Evolutionary conservation across 1,140 invertebrate genomes (phyloP).

Genomic region (Brachionus rubens): DNA sequence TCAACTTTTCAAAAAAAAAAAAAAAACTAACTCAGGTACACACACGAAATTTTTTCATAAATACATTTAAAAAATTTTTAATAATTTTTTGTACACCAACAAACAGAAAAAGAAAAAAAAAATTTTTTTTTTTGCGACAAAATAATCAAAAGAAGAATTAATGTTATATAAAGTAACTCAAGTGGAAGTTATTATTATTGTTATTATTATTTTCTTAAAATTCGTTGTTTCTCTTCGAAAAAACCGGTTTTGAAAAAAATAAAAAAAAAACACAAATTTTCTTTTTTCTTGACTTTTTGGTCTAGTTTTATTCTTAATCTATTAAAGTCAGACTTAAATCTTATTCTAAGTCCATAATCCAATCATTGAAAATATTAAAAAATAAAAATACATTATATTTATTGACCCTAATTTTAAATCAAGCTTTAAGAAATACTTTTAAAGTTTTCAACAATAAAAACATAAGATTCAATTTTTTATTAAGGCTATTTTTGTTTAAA

Average conservation of each 20-base stretch:
- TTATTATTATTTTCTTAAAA: constrained; percentile 10
- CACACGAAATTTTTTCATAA: neutral
- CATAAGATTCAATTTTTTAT: neutral
- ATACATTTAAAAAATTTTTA: too few species aligned
- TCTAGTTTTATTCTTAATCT: neutral
- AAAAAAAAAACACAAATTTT: neutral
- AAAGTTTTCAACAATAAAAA: neutral
- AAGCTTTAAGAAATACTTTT: neutral
- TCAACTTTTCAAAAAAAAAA: neutral
- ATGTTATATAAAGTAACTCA: constrained; percentile 42
- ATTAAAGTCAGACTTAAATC: neutral
- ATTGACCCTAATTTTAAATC: constrained; percentile 35
- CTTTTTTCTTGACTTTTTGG: constrained; percentile 15
- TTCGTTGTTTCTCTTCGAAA: neutral
- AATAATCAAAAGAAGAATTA: too few species aligned
- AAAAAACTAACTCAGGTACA: neutral
- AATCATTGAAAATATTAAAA: neutral
- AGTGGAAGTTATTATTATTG: constrained; percentile 43
- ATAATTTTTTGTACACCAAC: neutral
- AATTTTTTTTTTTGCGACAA: constrained; percentile 20
- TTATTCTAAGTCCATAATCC: constrained; percentile 23
- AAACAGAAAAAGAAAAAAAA: constrained; percentile 3
- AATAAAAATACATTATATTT: neutral
- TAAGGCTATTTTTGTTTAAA: constrained; percentile 1
- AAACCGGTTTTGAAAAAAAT: neutral